Percentiles rank a stretch among this genome's conserved stretches.
These are phyloP conservation scores for Petrolisthes cinctipes DNA, from an alignment of 2,888 invertebrate species.

Conservation along the genomic window DNA sequence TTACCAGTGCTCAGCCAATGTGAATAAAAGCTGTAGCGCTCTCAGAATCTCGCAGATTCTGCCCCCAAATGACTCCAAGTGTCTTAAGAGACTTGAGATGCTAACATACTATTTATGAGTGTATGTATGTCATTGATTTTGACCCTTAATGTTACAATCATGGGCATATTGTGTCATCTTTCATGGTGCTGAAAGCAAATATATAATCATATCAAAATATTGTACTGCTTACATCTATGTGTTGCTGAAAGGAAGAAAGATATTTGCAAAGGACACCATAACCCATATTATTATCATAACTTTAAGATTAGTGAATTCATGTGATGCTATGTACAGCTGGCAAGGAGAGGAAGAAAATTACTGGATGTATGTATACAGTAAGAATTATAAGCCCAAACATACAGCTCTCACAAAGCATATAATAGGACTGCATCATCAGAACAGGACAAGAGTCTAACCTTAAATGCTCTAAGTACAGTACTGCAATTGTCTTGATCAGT, in stretches of 20 bases:
- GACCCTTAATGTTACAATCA: no score
- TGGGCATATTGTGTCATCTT: no score
- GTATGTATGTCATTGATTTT: no score
- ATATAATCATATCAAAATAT: no score
- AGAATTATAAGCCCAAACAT: neutral
- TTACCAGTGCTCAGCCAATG: no score
- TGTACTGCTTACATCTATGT: no score
- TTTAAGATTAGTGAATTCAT: neutral
- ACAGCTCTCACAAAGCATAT: neutral
- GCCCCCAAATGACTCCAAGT: no score
- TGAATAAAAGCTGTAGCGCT: no score
- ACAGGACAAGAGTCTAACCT: neutral
- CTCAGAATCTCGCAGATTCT: no score
- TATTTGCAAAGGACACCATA: neutral
- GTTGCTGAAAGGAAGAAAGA: neutral
- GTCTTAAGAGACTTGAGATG: no score
- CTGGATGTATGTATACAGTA: neutral
- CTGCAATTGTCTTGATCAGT: neutral
- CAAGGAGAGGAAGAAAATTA: neutral
- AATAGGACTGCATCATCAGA: neutral
- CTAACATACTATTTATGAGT: no score
- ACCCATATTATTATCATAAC: neutral
- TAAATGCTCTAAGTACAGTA: neutral
- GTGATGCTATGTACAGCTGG: neutral
- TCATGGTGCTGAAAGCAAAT: no score